Base-by-base conservation (phyloP, 2,888 invertebrate species). In the Agrotis segetum region DNA sequence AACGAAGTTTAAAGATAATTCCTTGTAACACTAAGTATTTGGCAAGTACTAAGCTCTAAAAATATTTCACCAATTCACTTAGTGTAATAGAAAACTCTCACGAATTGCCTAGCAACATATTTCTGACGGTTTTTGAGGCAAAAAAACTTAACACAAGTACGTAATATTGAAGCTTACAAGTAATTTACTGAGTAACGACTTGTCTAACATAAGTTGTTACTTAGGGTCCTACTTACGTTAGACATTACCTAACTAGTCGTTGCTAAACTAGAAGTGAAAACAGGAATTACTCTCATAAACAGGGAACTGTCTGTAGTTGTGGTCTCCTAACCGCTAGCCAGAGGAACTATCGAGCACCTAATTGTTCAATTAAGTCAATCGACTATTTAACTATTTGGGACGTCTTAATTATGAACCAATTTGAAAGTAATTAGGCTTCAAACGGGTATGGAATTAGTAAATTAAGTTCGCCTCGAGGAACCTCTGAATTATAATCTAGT, bases 281-380 rank as follows among this genome's bases (percentile, higher is more conserved):
- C 9, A n/a, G n/a, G 14, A 34, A 56, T 74, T 62, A 76, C 67
- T 34, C 53, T 19, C 64, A 71, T 80, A 71, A 80, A 73, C 74
- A 68, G 49, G 67, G 47, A 69, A 61, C 77, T 63, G 78, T 58
- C 47, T 29, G 59, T 47, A 68, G 62, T 71, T 56, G 40, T 49
- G 53, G 63, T 52, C 66, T 70, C 50, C 58, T 60, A 74, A 77
- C 69, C 77, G 53, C 59, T 58, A 68, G 71, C 74, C 71, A 69
- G 74, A 66, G 71, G 56, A 65, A 58, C 76, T 52, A 76, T 85
- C 58, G 67, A 63, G 65, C 61, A 63, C 53, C 65, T 85, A 81
- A 85, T 84, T 77, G 81, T 72, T 73, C 79, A 86, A 85, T 85
- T 85, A 86, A 79, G 63, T 62, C 81, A 85, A 85, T 85, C 79